Evolutionary conservation across 1,140 invertebrate species (phyloP).

Genomic region (Holotrichia oblita): DNA sequence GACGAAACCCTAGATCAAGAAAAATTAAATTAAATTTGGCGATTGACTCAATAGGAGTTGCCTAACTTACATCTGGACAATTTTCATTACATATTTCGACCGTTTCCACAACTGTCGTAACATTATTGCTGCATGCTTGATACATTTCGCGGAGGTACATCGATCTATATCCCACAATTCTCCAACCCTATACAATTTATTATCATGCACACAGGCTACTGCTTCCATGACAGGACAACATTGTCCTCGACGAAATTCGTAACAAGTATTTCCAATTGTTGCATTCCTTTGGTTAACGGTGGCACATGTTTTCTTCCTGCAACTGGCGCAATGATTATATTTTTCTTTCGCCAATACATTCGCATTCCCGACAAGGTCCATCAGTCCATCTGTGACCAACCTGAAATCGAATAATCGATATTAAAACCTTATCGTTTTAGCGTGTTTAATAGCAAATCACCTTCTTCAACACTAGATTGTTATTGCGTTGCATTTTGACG

Average conservation of each 20-base stretch:
- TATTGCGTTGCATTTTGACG: not conserved
- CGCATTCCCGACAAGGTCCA: not conserved
- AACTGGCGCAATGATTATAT: not conserved
- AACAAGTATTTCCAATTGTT: not conserved
- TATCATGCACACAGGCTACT: not conserved
- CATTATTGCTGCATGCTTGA: not conserved
- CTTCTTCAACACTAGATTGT: not conserved
- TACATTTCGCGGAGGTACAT: not conserved
- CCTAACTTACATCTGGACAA: not conserved
- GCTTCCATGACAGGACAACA: not conserved
- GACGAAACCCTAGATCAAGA: not conserved
- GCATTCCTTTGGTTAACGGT: not conserved
- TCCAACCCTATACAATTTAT: not conserved
- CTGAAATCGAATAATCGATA: too few relatives aligned
- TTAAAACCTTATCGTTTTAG: too few relatives aligned
- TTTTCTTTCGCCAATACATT: not conserved
- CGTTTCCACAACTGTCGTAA: not conserved
- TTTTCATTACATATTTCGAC: not conserved
- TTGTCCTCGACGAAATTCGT: not conserved
- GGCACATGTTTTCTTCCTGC: not conserved
- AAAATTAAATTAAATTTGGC: too few relatives aligned
- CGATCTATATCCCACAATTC: not conserved
- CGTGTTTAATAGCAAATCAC: too few relatives aligned
- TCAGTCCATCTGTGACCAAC: not conserved
- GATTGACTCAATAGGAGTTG: too few relatives aligned